Base-by-base conservation (phyloP, 2,888 invertebrate genomes). In the Noctua fimbriata region DNA sequence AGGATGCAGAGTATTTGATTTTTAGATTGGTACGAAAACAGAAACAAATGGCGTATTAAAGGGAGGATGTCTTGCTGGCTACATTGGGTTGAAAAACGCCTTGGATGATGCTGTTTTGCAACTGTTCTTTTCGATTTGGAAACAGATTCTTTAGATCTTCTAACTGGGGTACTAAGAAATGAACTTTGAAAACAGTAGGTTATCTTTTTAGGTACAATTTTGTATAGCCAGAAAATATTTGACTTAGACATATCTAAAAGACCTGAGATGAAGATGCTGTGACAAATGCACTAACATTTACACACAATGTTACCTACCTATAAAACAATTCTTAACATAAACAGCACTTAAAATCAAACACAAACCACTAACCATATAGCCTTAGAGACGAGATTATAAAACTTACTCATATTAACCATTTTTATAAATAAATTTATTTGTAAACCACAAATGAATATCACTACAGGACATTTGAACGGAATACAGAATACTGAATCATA, bases 341-440 rank as follows among this genome's bases (percentile, higher is more conserved):
- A 70, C 55, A 76, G 24, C 52, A 78, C 44, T 32, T 21, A n/a
- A 14, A 28, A 66, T 47, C 10, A 73, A 77, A 67, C 32, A 76
- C 47, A 71, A 60, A 79, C 21, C 32, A 88, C 89, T 83, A 81
- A 92, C 92, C 92, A 92, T 85, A 92, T 92, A 66, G 91, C 83
- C 76, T 91, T 92, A 32, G 83, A 79, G 41, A 92, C 83, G 21
- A 92, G 88, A 77, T 87, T 85, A 71, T 90, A 89, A 79, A 91
- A 92, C 82, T 92, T 92, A 76, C 79, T 91, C 76, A 91, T 75
- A 76, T 90, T 89, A 85, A 89, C 90, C 89, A 89, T 89, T 83
- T 63, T 86, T 81, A 66, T 74, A 83, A 41, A 81, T 65, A 67
- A 58, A 81, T 81, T 79, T 77, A 77, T 85, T 80, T 80, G 49